Percentiles rank a stretch among this genome's conserved stretches.
Conservation (phyloP, 37 sponge, comb jelly and placozoan species). For the Bolinopsis microptera region DNA sequence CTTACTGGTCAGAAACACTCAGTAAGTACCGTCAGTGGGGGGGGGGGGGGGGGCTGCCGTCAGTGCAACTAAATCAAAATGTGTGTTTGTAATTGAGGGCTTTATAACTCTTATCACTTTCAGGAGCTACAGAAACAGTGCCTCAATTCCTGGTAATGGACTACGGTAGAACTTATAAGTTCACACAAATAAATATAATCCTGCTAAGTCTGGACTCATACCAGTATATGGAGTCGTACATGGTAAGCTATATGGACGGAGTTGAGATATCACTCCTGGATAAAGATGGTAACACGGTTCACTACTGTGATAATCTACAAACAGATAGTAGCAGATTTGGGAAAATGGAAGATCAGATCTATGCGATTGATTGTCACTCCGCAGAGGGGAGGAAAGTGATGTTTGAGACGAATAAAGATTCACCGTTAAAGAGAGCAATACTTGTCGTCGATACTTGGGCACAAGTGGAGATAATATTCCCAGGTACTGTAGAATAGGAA, state of each 20-base stretch:
- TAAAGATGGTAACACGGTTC: neutral
- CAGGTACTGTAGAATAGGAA: neutral
- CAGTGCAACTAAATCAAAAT: no score
- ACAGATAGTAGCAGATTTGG: neutral
- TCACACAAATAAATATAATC: neutral
- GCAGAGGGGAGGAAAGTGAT: neutral
- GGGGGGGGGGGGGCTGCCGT: no score
- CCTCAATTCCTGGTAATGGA: neutral
- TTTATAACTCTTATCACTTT: no score
- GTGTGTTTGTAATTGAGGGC: no score
- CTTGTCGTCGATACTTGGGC: neutral
- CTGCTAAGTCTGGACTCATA: neutral
- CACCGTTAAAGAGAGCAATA: neutral
- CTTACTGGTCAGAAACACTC: neutral
- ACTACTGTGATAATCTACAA: neutral
- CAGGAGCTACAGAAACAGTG: neutral
- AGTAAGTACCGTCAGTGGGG: no score
- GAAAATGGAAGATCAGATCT: neutral
- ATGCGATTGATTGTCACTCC: neutral
- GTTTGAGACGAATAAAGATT: neutral
- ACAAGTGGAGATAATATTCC: neutral
- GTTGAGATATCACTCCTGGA: neutral
- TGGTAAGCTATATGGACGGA: neutral
- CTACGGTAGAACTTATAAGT: neutral
- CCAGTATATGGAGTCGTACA: neutral